Percentiles rank a stretch among this genome's conserved stretches.
These are phyloP conservation scores for Lepus timidus DNA, from an alignment of 2,113 vertebrate genomes.

Conservation along the genomic window DNA sequence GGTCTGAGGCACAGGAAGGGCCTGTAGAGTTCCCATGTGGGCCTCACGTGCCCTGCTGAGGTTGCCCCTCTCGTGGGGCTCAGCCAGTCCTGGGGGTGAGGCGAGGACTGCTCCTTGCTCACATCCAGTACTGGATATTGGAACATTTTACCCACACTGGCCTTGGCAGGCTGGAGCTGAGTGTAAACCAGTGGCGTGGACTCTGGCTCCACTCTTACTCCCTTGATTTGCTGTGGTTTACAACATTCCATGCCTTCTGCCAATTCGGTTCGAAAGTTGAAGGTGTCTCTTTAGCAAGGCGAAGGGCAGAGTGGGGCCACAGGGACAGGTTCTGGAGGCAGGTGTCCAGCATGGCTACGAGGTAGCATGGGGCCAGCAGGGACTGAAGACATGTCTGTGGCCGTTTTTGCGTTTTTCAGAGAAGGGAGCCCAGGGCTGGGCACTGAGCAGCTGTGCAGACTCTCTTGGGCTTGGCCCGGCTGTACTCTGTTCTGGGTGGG, in stretches of 20 bases:
- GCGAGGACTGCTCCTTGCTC: background rate
- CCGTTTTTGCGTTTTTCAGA: conserved; percentile 1
- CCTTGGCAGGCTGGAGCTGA: background rate
- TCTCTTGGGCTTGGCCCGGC: background rate
- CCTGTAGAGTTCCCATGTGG: background rate
- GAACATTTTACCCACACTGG: background rate
- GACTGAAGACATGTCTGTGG: background rate
- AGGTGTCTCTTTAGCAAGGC: background rate
- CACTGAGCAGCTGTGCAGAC: conserved; percentile 5
- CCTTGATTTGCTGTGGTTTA: background rate
- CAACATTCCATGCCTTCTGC: background rate
- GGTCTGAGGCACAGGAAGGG: background rate
- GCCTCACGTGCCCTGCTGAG: background rate
- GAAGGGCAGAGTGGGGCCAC: background rate
- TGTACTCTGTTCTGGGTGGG: background rate
- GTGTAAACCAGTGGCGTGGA: background rate
- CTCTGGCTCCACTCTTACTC: background rate
- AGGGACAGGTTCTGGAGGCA: background rate
- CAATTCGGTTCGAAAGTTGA: background rate
- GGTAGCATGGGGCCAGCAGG: background rate
- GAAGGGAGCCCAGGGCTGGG: background rate
- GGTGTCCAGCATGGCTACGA: background rate
- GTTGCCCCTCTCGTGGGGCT: background rate
- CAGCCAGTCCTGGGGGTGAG: background rate
- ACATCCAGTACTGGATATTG: background rate